Evolutionary conservation across 2,113 vertebrate genomes (phyloP).

Genomic region (Etheostoma cragini): DNA sequence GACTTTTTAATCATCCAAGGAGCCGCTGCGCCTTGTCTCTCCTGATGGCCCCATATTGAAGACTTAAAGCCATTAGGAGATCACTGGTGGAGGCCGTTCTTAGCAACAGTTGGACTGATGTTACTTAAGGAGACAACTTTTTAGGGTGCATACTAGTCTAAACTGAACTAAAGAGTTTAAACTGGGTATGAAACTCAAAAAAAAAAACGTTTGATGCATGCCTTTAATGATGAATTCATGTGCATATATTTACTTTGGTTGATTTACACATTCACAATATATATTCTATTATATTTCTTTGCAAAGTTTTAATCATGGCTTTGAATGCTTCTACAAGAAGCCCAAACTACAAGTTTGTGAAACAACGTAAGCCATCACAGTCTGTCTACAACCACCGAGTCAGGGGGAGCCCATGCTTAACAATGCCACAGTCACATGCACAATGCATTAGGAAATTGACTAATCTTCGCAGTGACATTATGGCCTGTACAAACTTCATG

Average conservation of each 20-base stretch:
- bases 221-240: background rate
- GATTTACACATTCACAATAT: too few species aligned
- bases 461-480: conserved; percentile 83
- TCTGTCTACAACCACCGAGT: conserved; percentile 31
- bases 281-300: too few species aligned
- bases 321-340: conserved; percentile 4
- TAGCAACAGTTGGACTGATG: conserved; percentile 70
- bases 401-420: conserved; percentile 58
- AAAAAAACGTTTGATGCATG: background rate
- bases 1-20: conserved; percentile 96
- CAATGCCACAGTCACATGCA: conserved; percentile 57
- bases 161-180: background rate
- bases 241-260: background rate
- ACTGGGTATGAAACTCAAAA: background rate
- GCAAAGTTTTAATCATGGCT: too few species aligned
- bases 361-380: conserved; percentile 7
- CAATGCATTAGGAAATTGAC: conserved; percentile 80
- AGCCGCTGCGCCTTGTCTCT: conserved; percentile 88
- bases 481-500: conserved; percentile 80
- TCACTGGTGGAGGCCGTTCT: conserved; percentile 45
- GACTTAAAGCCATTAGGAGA: conserved; percentile 85
- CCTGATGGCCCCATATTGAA: conserved; percentile 89
- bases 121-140: conserved; percentile 39
- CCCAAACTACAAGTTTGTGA: background rate
- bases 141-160: background rate